Base-by-base conservation (phyloP, 2,797 vertebrate genomes). In the Myotis vivesi region DNA sequence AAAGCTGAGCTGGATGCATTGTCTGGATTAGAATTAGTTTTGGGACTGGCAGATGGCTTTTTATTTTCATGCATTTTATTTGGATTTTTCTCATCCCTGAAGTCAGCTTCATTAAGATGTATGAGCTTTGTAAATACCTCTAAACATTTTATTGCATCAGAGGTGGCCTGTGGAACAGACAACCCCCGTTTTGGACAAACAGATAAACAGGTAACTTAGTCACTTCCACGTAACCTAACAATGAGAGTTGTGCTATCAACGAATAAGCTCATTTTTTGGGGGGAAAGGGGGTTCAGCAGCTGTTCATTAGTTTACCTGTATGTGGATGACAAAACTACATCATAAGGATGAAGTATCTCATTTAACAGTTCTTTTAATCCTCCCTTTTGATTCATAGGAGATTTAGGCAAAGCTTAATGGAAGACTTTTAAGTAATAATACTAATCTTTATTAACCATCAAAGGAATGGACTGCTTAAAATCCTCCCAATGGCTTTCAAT, bases 11-110 rank as follows among this genome's bases (percentile, higher is more conserved):
- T 30, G 22, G 22, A 68, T 90, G 20, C 17, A 57, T 16, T 88
- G 36, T 85, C 28, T 80, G 46, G 4, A 59, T 88, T 85, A 85
- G 64, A 71, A 77, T 92, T 94, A 85, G 87, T 72, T n/a, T 92
- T 62, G 36, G 16, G 36, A 13, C 55, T 68, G 44, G 19, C 33
- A 95, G 75, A 55, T 86, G 36, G 12, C 8, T 94, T 94, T 96
- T 93, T 82, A 81, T 90, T 96, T 95, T 87, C 66, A 82, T 62
- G 41, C 2, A 80, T 79, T 89, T 91, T 95, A 81, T 51, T 38
- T 92, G 25, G 64, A 85, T 62, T 88, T 91, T 92, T 59, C 46
- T 95, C 23, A 71, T 49, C 53, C 94, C 59, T 66, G 22, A 94
- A 83, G 64, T 41, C 66, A 93, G 41, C 15, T 57, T 84, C 17